Evolutionary conservation across 2,113 vertebrate genomes (phyloP).

Genomic region (Percina caprodes): DNA sequence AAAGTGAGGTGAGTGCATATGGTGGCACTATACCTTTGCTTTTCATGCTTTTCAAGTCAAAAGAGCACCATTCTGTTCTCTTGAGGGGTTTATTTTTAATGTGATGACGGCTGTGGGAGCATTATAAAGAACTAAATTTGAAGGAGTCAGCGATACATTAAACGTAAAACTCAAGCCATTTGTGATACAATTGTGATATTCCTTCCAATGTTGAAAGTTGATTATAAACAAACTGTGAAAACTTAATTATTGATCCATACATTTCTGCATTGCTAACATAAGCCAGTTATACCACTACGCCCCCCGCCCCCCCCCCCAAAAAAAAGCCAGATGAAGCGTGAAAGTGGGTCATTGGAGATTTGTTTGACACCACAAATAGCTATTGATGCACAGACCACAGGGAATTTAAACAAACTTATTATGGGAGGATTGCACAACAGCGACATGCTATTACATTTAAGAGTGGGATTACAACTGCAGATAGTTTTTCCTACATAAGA

Average conservation of each 20-base stretch:
- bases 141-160: background rate
- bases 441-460: constrained; percentile 12
- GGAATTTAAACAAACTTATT: constrained; percentile 34
- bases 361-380: constrained; percentile 51
- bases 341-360: constrained; percentile 68
- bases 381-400: constrained; percentile 37
- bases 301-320: background rate
- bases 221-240: constrained; percentile 13
- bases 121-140: constrained; percentile 4
- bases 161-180: constrained; percentile 1
- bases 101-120: constrained; percentile 14
- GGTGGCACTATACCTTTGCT: constrained; percentile 59
- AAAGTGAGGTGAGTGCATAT: constrained; percentile 73
- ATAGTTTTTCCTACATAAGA: background rate
- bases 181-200: background rate
- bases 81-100: background rate
- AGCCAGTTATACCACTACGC: constrained; percentile 14
- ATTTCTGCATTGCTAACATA: constrained; percentile 15
- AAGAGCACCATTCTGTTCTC: constrained; percentile 1
- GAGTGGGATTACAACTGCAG: constrained; percentile 11
- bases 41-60: constrained; percentile 29
- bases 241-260: constrained; percentile 39
- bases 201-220: background rate
- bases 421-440: constrained; percentile 22
- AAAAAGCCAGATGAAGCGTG: constrained; percentile 32